A percentile compares a stretch with the other conserved stretches of the same genome.
These are phyloP conservation scores for Sanderia malayensis DNA, from an alignment of 30 jellyfish, hydroid and myxozoan genomes.

Conservation along the genomic window DNA sequence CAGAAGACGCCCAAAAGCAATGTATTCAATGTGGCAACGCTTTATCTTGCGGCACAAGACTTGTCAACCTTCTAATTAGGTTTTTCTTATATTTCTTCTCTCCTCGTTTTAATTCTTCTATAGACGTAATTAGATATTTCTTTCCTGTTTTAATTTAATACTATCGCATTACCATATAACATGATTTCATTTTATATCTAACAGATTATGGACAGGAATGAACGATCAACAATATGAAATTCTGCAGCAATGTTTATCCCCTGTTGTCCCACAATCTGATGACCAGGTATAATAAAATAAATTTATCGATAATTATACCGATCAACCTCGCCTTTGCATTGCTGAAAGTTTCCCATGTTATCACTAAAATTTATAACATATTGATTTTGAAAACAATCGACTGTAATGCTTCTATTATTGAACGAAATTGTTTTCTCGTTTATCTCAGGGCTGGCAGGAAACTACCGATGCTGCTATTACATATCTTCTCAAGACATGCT, in stretches of 20 bases:
- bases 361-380: too few species aligned
- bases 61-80: conserved; percentile 55
- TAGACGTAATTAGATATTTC: too few species aligned
- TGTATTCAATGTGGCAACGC: conserved; percentile 70
- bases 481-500: conserved; percentile 73
- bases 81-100: too few species aligned
- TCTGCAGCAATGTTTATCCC: conserved; percentile 61
- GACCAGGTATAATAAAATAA: conserved; percentile 67
- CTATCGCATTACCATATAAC: too few species aligned
- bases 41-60: conserved; percentile 76
- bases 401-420: too few species aligned
- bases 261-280: conserved; percentile 69
- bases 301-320: too few species aligned
- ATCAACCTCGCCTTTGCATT: too few species aligned
- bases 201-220: conserved; percentile 70
- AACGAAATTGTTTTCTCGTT: not conserved
- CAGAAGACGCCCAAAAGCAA: conserved; percentile 68
- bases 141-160: too few species aligned
- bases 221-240: conserved; percentile 64
- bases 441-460: conserved; percentile 94
- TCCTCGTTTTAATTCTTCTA: too few species aligned
- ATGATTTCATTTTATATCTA: too few species aligned
- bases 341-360: too few species aligned
- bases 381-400: too few species aligned
- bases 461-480: conserved; percentile 55